Percentiles rank a stretch among this genome's conserved stretches.
Evolutionary conservation across 1,140 invertebrate species (phyloP).

Genomic region (Elymnias hypermnestra): DNA sequence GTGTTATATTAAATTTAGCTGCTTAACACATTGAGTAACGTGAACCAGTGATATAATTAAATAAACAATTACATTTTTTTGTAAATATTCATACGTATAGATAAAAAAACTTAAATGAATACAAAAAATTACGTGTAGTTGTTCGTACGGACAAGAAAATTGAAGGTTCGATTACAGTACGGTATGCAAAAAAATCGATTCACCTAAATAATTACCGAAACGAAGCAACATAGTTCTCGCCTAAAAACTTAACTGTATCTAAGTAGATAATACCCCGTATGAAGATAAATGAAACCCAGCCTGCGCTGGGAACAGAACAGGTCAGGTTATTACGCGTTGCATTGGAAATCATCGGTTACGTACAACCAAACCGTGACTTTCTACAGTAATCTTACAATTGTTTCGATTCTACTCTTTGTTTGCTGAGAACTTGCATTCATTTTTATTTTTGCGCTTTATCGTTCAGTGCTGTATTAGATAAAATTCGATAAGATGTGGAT

Average conservation of each 20-base stretch:
- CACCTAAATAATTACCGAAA: conserved; percentile 7
- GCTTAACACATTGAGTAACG: too few relatives aligned
- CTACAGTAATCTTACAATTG: conserved; percentile 40
- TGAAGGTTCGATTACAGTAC: not conserved
- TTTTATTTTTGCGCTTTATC: conserved; percentile 8
- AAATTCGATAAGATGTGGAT: not conserved
- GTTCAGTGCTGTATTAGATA: not conserved
- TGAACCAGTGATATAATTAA: too few relatives aligned
- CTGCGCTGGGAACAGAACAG: conserved; percentile 12
- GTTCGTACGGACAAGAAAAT: conserved; percentile 2
- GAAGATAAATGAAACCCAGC: conserved; percentile 13
- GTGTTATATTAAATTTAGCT: too few relatives aligned
- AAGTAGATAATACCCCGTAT: conserved; percentile 15
- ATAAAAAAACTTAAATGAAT: too few relatives aligned
- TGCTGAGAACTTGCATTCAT: conserved; percentile 30
- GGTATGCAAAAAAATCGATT: conserved; percentile 1
- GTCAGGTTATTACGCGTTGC: conserved; percentile 44
- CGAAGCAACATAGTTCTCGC: conserved; percentile 8
- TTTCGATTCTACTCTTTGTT: conserved; percentile 40
- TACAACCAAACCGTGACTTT: conserved; percentile 39
- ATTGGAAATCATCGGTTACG: conserved; percentile 54
- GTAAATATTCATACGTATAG: too few relatives aligned
- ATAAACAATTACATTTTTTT: too few relatives aligned
- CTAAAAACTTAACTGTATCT: conserved; percentile 13
- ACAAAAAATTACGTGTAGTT: too few relatives aligned